Evolutionary conservation across 2,888 invertebrate species (phyloP), one percentile per base, ranked within the genome.

Genomic region (Xanthostigma xanthostigma): DNA sequence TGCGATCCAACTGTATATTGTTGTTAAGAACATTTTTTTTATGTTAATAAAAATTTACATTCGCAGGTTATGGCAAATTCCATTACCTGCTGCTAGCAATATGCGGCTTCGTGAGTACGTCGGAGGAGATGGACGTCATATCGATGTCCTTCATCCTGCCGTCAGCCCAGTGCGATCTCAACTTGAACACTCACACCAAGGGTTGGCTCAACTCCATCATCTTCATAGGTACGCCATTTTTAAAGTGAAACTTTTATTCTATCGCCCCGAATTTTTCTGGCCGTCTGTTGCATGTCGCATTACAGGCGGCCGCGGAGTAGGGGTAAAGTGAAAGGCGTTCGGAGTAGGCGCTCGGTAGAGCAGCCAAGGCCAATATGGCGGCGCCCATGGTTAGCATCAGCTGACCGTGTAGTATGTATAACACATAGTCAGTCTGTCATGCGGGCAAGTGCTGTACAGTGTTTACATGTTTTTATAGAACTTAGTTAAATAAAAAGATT

Each of bases 111-210:
- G 91, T 92, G 69, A 88, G 87, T 73, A 89, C 89, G 57, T 90
- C 90, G 68, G 92, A 93, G 76, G 91, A 92, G 75, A 90, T 93
- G 83, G 92, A 92, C 73, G 90, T 92, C 72, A 87, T 93, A 63
- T 89, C 88, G 60, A 89, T 93, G 83, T 92, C 92, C 57, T 93
- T 92, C 76, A 88, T 93, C 68, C 73, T 93, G 54, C 92, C 92
- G 42, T 88, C 90, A 60, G 92, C 92, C 56, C 86, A 91, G 70
- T 92, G 92, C 76, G 93, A 93, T 74, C 75, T 93, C 66, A 70
- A 85, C 56, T 78, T 93, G 59, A 83, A 84, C 62, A 90, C 91
- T 48, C 78, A 81, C 58, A 84, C 88, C 55, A 92, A 92, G 70
- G 87, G 87, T 67, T 79, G 78, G 78, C 75, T 81, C 57, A 77